Evolutionary conservation across 2,797 vertebrate genomes (phyloP).

Genomic region (Halcyon chelicuti): DNA sequence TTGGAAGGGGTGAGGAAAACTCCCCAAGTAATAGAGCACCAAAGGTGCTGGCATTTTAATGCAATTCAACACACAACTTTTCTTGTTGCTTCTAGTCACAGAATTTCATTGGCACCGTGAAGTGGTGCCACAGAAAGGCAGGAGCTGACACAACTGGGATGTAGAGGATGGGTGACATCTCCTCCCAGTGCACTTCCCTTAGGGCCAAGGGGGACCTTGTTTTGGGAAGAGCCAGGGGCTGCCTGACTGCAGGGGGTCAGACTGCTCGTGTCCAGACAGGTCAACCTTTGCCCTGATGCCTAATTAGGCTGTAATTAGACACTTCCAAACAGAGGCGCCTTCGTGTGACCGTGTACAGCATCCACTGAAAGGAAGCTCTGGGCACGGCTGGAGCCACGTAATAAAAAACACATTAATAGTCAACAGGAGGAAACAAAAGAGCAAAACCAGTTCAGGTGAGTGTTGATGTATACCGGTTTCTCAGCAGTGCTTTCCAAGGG

Average conservation of each 20-base stretch:
- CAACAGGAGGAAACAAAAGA: background rate
- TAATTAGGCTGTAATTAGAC: background rate
- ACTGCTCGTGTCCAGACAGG: fast-evolving
- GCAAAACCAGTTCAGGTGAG: background rate
- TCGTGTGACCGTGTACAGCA: fast-evolving
- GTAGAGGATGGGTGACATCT: background rate
- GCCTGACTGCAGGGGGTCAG: fast-evolving
- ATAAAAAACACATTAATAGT: background rate
- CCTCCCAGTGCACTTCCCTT: background rate
- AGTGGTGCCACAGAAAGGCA: background rate
- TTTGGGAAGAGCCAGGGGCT: background rate
- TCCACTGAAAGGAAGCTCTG: background rate
- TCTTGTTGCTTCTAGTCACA: background rate
- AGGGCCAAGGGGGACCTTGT: background rate
- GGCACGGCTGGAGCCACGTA: background rate
- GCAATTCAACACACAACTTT: background rate
- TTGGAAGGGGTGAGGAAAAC: background rate
- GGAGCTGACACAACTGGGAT: background rate
- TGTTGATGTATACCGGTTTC: fast-evolving
- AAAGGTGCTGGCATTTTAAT: fast-evolving
- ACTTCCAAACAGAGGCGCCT: background rate
- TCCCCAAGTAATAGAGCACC: background rate
- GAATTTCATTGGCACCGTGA: background rate
- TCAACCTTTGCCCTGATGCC: background rate
- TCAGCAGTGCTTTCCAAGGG: background rate